Evolutionary conservation across 2,888 invertebrate species (phyloP).

Genomic region (Caenorhabditis auriculariae): DNA sequence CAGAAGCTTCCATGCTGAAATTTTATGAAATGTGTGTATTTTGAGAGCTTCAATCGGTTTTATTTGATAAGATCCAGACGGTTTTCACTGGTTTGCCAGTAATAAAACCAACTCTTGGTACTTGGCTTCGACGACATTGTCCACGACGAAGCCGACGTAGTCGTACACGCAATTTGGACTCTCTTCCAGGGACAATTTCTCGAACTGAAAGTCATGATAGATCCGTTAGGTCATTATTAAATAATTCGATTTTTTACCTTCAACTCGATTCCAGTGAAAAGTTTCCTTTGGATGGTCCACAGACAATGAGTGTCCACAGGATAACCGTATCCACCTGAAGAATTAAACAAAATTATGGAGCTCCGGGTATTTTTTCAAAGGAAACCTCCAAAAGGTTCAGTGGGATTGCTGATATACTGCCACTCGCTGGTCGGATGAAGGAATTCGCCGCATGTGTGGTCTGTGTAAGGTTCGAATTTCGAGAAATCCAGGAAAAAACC

Average conservation of each 20-base stretch:
- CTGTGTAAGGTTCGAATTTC: no score
- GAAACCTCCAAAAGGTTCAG: neutral
- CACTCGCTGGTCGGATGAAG: slow-evolving; percentile 42
- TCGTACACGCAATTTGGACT: slow-evolving; percentile 28
- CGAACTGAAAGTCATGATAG: slow-evolving; percentile 21
- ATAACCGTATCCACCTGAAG: slow-evolving; percentile 26
- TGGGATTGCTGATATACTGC: slow-evolving; percentile 32
- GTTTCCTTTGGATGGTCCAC: slow-evolving; percentile 48
- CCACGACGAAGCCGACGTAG: slow-evolving; percentile 18
- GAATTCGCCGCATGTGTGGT: slow-evolving; percentile 45
- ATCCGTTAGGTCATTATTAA: neutral
- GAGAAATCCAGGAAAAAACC: no score
- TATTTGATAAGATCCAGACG: no score
- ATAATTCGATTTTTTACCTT: neutral
- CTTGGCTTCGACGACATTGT: no score
- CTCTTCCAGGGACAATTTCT: slow-evolving; percentile 66
- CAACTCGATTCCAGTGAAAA: slow-evolving; percentile 46
- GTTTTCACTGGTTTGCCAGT: no score
- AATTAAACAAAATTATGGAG: no score
- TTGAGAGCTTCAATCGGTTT: no score
- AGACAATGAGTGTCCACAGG: slow-evolving; percentile 45
- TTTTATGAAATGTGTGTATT: no score
- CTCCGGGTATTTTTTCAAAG: no score
- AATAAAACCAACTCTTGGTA: no score
- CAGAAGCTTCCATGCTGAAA: no score